Conservation (phyloP, 2,888 invertebrate genomes). For the Drosophila eohydei region DNA sequence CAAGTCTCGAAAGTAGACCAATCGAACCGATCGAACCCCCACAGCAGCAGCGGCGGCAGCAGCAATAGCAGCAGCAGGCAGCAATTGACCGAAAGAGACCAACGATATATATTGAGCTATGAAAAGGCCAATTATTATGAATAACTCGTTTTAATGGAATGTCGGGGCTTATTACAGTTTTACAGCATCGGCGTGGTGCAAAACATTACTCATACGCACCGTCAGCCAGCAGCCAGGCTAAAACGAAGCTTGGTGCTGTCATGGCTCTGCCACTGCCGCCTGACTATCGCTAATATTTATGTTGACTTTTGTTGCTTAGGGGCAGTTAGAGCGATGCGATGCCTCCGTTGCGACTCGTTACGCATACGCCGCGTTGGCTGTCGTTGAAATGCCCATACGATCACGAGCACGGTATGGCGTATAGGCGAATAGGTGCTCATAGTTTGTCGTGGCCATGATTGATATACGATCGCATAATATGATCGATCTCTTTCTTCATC, state of each 20-base stretch:
- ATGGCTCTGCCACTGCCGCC: conserved; percentile 18
- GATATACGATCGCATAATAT: conserved; percentile 79
- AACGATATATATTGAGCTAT: conserved; percentile 63
- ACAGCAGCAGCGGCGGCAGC: conserved; percentile 36
- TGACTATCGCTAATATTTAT: conserved; percentile 61
- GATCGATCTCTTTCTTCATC: conserved; percentile 80
- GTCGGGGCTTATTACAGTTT: conserved; percentile 65
- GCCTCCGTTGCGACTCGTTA: conserved; percentile 74
- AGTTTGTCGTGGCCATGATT: conserved; percentile 79
- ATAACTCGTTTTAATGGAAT: conserved; percentile 76
- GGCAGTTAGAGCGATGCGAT: conserved; percentile 56
- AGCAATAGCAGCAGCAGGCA: conserved; percentile 22
- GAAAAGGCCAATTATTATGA: conserved; percentile 78
- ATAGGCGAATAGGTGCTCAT: conserved; percentile 33
- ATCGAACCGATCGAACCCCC: conserved; percentile 42
- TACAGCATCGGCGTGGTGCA: conserved; percentile 48
- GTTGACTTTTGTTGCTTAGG: conserved; percentile 59
- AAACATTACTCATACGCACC: conserved; percentile 77
- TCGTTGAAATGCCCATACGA: background rate
- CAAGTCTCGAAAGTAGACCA: conserved; percentile 67
- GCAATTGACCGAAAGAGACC: conserved; percentile 51
- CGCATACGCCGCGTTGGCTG: conserved; percentile 67
- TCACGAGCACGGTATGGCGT: conserved; percentile 21
- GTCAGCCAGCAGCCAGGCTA: conserved; percentile 37
- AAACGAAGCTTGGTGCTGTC: conserved; percentile 30